Evolutionary conservation across 2,113 vertebrate species (phyloP).

Genomic region (Corythornis madagascariensis): DNA sequence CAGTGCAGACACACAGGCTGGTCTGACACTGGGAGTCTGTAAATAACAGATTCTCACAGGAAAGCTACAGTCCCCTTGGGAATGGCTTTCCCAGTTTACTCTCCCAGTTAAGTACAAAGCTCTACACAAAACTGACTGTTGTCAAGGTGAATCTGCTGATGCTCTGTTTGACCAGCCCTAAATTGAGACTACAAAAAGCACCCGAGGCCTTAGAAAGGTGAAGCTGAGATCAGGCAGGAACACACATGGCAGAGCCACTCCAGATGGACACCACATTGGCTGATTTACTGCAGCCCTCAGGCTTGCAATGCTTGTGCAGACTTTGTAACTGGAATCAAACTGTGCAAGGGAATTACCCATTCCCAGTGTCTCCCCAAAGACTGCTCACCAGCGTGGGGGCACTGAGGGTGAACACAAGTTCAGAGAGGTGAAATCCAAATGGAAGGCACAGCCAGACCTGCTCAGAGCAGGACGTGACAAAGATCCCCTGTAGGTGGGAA

Average conservation of each 20-base stretch:
- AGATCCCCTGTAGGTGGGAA: not conserved
- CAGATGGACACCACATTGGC: not conserved
- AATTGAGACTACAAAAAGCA: not conserved
- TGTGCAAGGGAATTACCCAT: not conserved
- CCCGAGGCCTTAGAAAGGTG: not conserved
- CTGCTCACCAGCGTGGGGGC: not conserved
- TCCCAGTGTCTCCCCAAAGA: not conserved
- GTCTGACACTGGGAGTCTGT: not conserved
- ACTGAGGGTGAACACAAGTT: not conserved
- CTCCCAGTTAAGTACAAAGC: not conserved
- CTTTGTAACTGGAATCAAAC: not conserved
- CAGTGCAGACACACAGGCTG: not conserved
- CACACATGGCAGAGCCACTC: rapidly evolving
- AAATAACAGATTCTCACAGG: not conserved
- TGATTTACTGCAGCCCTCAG: not conserved
- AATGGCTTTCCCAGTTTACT: not conserved
- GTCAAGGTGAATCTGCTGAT: not conserved
- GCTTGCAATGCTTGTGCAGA: not conserved
- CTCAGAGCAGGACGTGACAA: not conserved
- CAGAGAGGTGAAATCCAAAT: not conserved
- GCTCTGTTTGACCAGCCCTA: not conserved
- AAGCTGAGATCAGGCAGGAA: not conserved
- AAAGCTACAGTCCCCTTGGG: not conserved
- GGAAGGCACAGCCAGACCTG: not conserved
- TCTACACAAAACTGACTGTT: rapidly evolving